A percentile compares a stretch with the other conserved stretches of the same genome.
These are phyloP conservation scores for Melipona beecheii DNA, from an alignment of 2,888 invertebrate species.

Conservation along the genomic window DNA sequence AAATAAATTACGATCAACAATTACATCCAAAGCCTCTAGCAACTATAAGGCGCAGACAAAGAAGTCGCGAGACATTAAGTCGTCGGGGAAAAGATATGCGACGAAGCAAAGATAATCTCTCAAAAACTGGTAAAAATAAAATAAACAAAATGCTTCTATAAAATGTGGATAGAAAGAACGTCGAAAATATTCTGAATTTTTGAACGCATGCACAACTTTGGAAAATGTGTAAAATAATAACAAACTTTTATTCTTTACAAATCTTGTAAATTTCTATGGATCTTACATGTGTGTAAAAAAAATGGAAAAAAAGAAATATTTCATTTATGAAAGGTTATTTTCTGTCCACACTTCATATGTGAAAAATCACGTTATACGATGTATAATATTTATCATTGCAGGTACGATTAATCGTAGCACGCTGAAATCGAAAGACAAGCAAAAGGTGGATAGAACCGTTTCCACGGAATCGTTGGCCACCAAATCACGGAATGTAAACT, in stretches of 20 bases:
- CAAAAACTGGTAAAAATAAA: constrained; percentile 76
- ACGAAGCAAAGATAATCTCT: constrained; percentile 80
- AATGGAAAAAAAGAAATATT: neutral
- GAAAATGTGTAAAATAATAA: neutral
- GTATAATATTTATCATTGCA: constrained; percentile 55
- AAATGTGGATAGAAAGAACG: neutral
- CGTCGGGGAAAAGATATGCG: constrained; percentile 80
- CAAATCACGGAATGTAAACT: constrained; percentile 81
- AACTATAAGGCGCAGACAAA: constrained; percentile 83
- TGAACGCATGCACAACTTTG: neutral
- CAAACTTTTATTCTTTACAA: neutral
- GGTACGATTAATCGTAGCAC: constrained; percentile 82
- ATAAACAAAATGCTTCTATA: neutral
- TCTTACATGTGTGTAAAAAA: too few relatives aligned
- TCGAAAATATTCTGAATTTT: neutral
- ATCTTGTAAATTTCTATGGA: neutral
- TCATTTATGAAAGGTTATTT: neutral
- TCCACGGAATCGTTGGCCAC: constrained; percentile 88
- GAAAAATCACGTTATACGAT: neutral
- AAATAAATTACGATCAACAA: constrained; percentile 91
- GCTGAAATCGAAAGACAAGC: constrained; percentile 82
- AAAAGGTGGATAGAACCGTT: constrained; percentile 83
- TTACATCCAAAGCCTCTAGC: constrained; percentile 82
- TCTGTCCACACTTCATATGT: neutral
- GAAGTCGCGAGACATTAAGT: constrained; percentile 81